These are phyloP conservation scores for Butorides virescens DNA, from an alignment of 2,113 vertebrate genomes.

Conservation along the genomic window DNA sequence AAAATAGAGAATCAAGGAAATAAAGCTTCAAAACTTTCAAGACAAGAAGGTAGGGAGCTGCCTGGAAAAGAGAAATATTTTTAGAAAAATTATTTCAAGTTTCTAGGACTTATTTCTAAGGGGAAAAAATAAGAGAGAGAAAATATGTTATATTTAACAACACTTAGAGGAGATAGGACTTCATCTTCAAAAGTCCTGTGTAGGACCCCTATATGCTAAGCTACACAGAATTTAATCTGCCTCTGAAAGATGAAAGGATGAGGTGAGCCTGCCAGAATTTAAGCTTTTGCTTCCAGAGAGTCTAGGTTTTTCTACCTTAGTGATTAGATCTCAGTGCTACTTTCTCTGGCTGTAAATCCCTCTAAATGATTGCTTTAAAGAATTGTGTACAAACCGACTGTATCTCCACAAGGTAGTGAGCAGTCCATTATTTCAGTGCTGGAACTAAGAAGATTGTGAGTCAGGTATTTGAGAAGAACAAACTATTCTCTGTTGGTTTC, in stretches of 20 bases:
- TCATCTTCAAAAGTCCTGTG: background rate
- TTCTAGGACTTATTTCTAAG: background rate
- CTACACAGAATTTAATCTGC: background rate
- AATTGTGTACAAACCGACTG: background rate
- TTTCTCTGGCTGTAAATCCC: background rate
- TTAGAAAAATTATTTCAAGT: background rate
- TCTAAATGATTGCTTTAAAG: background rate
- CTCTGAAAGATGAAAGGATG: slow-evolving; percentile 13
- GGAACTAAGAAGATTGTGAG: background rate
- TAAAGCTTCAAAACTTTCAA: background rate
- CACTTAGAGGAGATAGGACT: background rate
- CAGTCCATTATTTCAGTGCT: background rate
- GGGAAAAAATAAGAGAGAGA: too few species aligned
- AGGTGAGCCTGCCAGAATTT: background rate
- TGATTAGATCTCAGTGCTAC: background rate
- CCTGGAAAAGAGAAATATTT: background rate
- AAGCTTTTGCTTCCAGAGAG: background rate
- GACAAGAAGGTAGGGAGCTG: background rate
- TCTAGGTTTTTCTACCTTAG: background rate
- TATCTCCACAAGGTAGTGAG: background rate
- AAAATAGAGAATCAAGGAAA: background rate
- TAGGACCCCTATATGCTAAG: background rate
- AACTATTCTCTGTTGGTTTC: background rate
- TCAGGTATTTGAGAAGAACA: background rate
- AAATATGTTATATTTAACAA: background rate